phyloP scores from a whole-genome alignment of 2,888 invertebrate genomes.

The Magallana nippona region DNA sequence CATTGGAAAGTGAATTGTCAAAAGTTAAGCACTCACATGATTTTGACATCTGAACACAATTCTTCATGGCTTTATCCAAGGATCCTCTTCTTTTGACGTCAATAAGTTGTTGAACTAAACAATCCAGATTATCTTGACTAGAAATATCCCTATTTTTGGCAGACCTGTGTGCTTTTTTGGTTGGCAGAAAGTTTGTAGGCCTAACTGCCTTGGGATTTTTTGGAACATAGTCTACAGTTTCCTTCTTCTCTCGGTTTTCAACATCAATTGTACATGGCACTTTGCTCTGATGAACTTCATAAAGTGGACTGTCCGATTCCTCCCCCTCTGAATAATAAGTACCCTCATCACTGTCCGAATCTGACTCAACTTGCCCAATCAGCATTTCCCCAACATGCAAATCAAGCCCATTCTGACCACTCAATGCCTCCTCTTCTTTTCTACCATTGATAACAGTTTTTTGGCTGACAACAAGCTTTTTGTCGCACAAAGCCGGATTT shows the following conservation, averaged over 20 bases:
- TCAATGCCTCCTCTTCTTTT: conserved; percentile 38
- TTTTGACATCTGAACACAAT: conserved; percentile 1
- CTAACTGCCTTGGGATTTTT: conserved; percentile 28
- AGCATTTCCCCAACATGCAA: conserved; percentile 10
- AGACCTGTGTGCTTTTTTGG: background rate
- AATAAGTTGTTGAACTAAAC: conserved; percentile 43
- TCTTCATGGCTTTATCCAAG: conserved; percentile 35
- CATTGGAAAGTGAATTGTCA: conserved; percentile 10
- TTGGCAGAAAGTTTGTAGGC: conserved; percentile 30
- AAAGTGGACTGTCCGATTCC: background rate
- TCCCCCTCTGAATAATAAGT: conserved; percentile 37
- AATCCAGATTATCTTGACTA: conserved; percentile 45
- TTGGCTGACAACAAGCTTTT: background rate
- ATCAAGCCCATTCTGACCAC: conserved; percentile 28
- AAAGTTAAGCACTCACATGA: conserved; percentile 33
- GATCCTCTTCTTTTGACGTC: conserved; percentile 33
- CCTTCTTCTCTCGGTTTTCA: background rate
- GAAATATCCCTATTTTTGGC: conserved; percentile 20
- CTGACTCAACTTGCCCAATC: conserved; percentile 38
- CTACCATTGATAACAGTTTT: conserved; percentile 34
- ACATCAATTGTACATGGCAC: background rate
- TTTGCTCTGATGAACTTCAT: conserved; percentile 15
- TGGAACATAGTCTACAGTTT: background rate
- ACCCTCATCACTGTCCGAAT: conserved; percentile 33
- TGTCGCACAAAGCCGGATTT: background rate